phyloP scores from a whole-genome alignment of 1,140 invertebrate species.

The Vollenhovia emeryi region DNA sequence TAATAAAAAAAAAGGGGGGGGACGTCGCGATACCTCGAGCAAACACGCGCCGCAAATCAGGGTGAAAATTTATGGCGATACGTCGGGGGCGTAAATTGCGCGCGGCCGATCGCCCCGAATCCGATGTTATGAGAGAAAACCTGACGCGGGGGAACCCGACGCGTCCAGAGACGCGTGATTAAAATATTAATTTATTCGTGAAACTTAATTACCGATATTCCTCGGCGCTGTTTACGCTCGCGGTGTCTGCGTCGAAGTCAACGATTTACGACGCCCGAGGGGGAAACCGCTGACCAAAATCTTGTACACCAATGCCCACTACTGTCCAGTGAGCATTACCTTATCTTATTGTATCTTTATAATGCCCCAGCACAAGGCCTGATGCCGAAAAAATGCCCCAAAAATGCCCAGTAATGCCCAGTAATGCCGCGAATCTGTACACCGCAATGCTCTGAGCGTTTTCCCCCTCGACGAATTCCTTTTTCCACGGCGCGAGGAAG shows the following conservation, averaged over 20 bases:
- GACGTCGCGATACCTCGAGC: background rate
- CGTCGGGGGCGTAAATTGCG: background rate
- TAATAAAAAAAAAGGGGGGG: no score
- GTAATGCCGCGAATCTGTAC: no score
- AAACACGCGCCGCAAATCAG: background rate
- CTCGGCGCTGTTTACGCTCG: background rate
- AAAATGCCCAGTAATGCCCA: no score
- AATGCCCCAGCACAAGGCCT: no score
- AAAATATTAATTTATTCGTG: constrained; percentile 18
- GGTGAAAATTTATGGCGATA: background rate
- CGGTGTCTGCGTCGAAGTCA: background rate
- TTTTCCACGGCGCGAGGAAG: background rate
- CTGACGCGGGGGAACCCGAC: background rate
- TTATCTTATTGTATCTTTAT: no score
- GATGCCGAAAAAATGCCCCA: no score
- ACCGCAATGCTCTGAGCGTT: no score
- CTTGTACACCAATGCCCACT: no score
- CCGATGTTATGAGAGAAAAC: background rate
- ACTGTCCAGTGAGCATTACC: no score
- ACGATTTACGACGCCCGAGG: no score
- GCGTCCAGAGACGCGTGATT: background rate
- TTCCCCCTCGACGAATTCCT: no score
- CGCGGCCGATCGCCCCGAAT: background rate
- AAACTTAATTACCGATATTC: background rate
- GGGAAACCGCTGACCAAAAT: no score